A percentile compares a stretch with the other conserved stretches of the same genome.
Evolutionary conservation across 2,888 invertebrate species (phyloP).

Genomic region (Andrena flavipes): DNA sequence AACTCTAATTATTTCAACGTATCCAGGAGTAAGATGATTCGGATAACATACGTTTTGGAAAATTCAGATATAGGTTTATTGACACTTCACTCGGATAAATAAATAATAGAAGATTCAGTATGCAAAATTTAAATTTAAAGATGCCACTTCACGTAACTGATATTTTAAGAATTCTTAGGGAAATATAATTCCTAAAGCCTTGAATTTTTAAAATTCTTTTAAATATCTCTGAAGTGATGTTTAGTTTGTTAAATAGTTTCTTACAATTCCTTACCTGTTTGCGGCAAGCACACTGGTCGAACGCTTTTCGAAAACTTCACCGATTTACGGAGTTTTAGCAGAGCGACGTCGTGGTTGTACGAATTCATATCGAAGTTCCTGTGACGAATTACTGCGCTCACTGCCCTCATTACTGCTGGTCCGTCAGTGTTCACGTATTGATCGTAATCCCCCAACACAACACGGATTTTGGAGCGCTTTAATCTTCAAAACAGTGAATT

Average conservation of each 20-base stretch:
- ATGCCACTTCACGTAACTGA: no score
- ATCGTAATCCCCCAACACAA: constrained; percentile 94
- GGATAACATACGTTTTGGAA: no score
- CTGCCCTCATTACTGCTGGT: constrained; percentile 92
- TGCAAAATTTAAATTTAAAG: no score
- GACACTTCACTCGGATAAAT: no score
- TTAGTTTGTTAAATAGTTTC: not conserved
- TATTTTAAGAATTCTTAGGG: not conserved
- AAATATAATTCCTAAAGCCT: not conserved
- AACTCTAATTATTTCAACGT: not conserved
- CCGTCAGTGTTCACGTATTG: constrained; percentile 92
- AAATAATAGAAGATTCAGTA: no score
- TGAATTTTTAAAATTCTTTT: not conserved
- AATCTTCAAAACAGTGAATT: constrained; percentile 85
- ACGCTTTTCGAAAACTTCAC: constrained; percentile 91
- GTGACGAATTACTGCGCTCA: constrained; percentile 91
- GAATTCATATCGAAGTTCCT: constrained; percentile 94
- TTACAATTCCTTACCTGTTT: constrained; percentile 85
- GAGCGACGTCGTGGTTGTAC: constrained; percentile 94
- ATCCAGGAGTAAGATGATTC: not conserved
- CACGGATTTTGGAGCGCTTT: constrained; percentile 92
- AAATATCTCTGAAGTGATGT: not conserved
- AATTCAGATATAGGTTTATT: no score
- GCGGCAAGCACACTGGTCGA: constrained; percentile 92
- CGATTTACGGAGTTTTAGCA: constrained; percentile 91